phyloP scores from a whole-genome alignment of 2,797 vertebrate genomes.

The Bradypus variegatus region DNA sequence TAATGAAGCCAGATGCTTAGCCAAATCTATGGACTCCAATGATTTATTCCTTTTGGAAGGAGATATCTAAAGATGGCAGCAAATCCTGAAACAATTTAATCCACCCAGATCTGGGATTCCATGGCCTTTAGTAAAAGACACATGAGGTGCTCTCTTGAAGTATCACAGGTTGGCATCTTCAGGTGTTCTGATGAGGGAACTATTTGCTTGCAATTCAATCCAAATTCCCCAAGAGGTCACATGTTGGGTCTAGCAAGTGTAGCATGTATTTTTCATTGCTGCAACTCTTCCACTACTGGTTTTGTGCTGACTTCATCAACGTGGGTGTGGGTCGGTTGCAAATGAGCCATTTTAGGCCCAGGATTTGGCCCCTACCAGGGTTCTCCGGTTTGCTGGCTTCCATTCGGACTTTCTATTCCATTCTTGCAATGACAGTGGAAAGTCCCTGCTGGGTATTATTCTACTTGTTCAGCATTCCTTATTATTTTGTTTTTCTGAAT shows the following conservation, averaged over 20 bases:
- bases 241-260: background rate
- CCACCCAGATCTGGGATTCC: background rate
- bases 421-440: background rate
- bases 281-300: background rate
- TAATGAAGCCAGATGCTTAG: background rate
- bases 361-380: background rate
- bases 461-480: background rate
- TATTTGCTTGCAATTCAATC: background rate
- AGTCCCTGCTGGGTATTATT: background rate
- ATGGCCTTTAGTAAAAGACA: background rate
- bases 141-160: background rate
- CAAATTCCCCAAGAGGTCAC: background rate
- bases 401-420: background rate
- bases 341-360: background rate
- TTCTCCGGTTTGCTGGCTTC: background rate
- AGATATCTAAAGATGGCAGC: background rate
- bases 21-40: background rate
- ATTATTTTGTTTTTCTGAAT: background rate
- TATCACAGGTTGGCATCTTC: background rate
- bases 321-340: background rate
- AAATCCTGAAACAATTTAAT: background rate
- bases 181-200: background rate
- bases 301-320: background rate
- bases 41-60: background rate
- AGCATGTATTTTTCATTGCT: background rate